Evolutionary conservation across 2,797 vertebrate species (phyloP), one percentile per base, ranked within the genome.

Genomic region (Rhinatrema bivittatum): DNA sequence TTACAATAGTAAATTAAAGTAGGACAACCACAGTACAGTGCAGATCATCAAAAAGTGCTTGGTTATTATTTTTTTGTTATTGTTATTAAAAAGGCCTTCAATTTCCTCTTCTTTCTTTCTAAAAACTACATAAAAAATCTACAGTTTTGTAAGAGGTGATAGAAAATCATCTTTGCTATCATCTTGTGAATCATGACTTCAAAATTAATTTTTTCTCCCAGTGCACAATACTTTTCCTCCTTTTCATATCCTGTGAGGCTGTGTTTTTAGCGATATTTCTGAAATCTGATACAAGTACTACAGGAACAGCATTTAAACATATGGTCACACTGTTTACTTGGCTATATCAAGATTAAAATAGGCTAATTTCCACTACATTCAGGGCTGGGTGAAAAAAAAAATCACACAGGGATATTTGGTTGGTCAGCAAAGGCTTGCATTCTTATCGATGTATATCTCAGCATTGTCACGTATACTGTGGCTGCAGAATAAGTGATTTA

Each of bases 31-130:
- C n/a, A n/a, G n/a, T n/a, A n/a, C n/a, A n/a, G n/a, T n/a, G n/a
- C n/a, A n/a, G n/a, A n/a, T n/a, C n/a, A n/a, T n/a, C 57, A 62
- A 67, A n/a, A 67, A 50, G 55, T 55, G 55, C 46, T 38, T 20
- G 38, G 36, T 36, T 22, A n/a, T n/a, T n/a, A n/a, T n/a, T n/a
- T n/a, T n/a, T n/a, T 60, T 50, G 60, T 38, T 39, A 36, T 35
- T 52, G 29, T 36, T 32, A 46, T 54, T 46, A 19, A 46, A 42
- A 39, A 16, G 20, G 14, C 46, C 33, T 38, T 40, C 60, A 55
- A 64, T 60, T 67, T 37, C 50, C 36, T 48, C 49, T 44, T 46
- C 38, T 45, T 14, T 10, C 46, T 33, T 25, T 14, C 44, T 46
- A 16, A 46, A 20, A 3, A 0, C 4, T 22, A 33, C 36, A 55